Evolutionary conservation across 2,113 vertebrate genomes (phyloP).

Genomic region (Rhinolophus sinicus): DNA sequence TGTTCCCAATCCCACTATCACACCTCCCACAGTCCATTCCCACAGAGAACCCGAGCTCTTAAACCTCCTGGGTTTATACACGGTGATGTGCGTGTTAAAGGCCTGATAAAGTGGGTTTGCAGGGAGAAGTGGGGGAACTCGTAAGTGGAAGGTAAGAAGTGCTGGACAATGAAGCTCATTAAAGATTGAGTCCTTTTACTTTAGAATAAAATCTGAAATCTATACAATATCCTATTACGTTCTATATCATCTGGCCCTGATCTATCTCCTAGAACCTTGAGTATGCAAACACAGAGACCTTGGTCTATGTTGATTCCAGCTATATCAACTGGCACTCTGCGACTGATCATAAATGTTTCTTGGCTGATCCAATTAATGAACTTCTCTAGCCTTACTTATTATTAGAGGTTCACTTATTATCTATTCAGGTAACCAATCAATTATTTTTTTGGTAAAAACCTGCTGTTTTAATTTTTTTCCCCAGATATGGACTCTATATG

Average conservation of each 20-base stretch:
- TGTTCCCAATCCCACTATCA: neutral
- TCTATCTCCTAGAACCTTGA: neutral
- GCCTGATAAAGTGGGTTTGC: no score
- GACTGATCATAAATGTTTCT: neutral
- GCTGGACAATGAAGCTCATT: neutral
- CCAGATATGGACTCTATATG: neutral
- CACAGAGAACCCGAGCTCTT: neutral
- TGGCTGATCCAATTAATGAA: no score
- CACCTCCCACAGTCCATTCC: neutral
- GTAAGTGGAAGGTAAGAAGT: neutral
- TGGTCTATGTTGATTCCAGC: neutral
- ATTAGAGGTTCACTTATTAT: neutral
- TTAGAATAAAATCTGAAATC: neutral
- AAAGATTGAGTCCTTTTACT: neutral
- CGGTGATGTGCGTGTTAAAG: accelerated
- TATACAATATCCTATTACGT: neutral
- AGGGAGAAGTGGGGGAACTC: neutral
- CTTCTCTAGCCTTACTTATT: neutral
- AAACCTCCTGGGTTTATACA: accelerated
- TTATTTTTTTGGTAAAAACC: neutral
- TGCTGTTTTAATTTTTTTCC: neutral
- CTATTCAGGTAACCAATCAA: neutral
- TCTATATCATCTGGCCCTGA: neutral
- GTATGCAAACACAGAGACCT: neutral
- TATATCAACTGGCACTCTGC: neutral